phyloP scores from a whole-genome alignment of 2,888 invertebrate species.

The Chloromyia formosa region DNA sequence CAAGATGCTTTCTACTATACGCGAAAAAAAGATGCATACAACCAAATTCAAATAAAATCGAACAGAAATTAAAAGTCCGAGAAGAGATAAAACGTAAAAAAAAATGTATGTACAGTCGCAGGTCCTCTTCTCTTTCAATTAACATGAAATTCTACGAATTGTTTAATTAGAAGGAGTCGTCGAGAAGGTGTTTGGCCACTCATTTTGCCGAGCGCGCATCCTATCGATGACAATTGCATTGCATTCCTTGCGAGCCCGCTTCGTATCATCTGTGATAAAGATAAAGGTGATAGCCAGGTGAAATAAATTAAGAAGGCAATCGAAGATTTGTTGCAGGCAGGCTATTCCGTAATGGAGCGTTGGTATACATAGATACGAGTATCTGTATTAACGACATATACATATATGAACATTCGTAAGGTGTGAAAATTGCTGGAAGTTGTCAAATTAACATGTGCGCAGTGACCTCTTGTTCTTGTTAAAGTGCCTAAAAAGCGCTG shows the following conservation, averaged over 20 bases:
- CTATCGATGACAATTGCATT: constrained; percentile 36
- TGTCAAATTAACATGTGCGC: neutral
- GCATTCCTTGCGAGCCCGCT: constrained; percentile 15
- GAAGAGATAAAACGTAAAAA: neutral
- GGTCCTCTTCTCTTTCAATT: constrained; percentile 62
- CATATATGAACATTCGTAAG: neutral
- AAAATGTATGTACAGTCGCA: neutral
- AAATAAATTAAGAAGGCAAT: constrained; percentile 41
- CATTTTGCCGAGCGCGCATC: constrained; percentile 1
- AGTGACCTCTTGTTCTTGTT: too few species aligned
- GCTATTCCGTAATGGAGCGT: neutral
- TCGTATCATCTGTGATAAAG: constrained; percentile 35
- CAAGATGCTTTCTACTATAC: constrained; percentile 28
- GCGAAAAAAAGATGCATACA: constrained; percentile 2
- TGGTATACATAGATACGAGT: neutral
- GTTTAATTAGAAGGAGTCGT: constrained; percentile 62
- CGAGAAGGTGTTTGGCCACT: constrained; percentile 50
- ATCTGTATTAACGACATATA: neutral
- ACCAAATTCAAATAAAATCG: constrained; percentile 22
- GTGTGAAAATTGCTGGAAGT: constrained; percentile 16
- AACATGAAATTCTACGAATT: constrained; percentile 65
- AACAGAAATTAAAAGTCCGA: neutral
- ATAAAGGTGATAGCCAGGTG: constrained; percentile 34
- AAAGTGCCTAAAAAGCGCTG: too few species aligned
- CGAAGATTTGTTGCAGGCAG: constrained; percentile 27